Percentiles rank a stretch among this genome's conserved stretches.
Evolutionary conservation across 1,140 invertebrate species (phyloP).

Genomic region (Drosophila baimaii): DNA sequence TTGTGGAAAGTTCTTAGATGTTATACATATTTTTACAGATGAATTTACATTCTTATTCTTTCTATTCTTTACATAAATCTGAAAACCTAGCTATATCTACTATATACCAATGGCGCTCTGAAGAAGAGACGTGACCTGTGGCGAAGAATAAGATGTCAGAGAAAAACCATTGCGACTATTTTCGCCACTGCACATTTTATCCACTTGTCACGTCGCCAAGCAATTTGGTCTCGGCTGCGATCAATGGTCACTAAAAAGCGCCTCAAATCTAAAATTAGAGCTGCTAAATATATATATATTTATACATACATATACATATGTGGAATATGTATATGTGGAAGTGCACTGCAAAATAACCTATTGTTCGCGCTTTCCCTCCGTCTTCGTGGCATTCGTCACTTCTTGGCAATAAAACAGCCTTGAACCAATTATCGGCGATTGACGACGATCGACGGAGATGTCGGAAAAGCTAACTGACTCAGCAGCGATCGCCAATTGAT

Average conservation of each 20-base stretch:
- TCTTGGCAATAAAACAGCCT: conserved; percentile 18
- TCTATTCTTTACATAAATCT: too few relatives aligned
- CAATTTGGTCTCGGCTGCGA: conserved; percentile 26
- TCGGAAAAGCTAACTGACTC: conserved; percentile 43
- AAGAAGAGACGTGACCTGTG: conserved; percentile 30
- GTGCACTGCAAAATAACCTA: conserved; percentile 17
- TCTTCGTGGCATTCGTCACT: conserved; percentile 17
- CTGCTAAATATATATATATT: conserved; percentile 11
- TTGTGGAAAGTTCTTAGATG: too few relatives aligned
- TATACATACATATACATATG: too few relatives aligned
- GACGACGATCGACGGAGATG: conserved; percentile 31
- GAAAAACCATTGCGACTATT: conserved; percentile 23
- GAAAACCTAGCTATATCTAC: too few relatives aligned
- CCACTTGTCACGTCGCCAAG: conserved; percentile 53
- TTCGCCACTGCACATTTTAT: conserved; percentile 8
- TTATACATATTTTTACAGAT: too few relatives aligned
- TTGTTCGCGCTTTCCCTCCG: not conserved
- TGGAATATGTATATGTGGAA: conserved; percentile 9
- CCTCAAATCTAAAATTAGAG: conserved; percentile 37
- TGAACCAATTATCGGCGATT: conserved; percentile 46
- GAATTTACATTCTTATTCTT: too few relatives aligned
- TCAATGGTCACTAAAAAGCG: conserved; percentile 36
- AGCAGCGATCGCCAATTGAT: conserved; percentile 26
- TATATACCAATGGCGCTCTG: too few relatives aligned
- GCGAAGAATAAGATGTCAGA: conserved; percentile 23